Evolutionary conservation across 1,140 invertebrate genomes (phyloP).

Genomic region (Lepidurus couesii): DNA sequence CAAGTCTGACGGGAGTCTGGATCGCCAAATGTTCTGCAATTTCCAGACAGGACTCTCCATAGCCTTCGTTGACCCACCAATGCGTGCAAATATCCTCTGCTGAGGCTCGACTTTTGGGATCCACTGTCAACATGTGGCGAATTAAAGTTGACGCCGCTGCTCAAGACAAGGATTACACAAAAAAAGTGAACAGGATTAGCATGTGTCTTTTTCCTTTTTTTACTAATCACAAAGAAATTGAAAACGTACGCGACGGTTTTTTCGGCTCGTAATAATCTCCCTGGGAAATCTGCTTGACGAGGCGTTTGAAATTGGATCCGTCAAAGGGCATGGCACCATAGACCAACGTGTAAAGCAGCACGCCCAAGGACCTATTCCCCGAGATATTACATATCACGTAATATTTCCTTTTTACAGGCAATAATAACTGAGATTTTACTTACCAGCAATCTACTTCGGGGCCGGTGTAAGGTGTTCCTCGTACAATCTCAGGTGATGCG

Average conservation of each 20-base stretch:
- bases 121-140: constrained; percentile 85
- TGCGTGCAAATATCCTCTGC: constrained; percentile 91
- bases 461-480: constrained; percentile 94
- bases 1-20: constrained; percentile 79
- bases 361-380: constrained; percentile 83
- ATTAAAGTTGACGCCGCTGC: constrained; percentile 88
- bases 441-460: constrained; percentile 67
- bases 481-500: constrained; percentile 97
- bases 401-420: background rate
- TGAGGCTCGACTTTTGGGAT: constrained; percentile 78
- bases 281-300: constrained; percentile 94
- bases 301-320: constrained; percentile 92
- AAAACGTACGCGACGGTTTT: constrained; percentile 74
- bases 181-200: constrained; percentile 26
- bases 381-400: constrained; percentile 24
- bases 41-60: constrained; percentile 73
- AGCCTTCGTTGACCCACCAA: constrained; percentile 85
- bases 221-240: constrained; percentile 24
- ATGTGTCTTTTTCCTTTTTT: constrained; percentile 33
- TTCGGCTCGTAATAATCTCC: constrained; percentile 97
- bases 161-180: constrained; percentile 42
- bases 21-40: constrained; percentile 81
- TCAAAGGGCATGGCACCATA: constrained; percentile 99
- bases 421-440: constrained; percentile 20
- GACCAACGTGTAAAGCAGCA: constrained; percentile 93